Evolutionary conservation across 2,888 invertebrate genomes (phyloP).

Genomic region (Amorpha juglandis): DNA sequence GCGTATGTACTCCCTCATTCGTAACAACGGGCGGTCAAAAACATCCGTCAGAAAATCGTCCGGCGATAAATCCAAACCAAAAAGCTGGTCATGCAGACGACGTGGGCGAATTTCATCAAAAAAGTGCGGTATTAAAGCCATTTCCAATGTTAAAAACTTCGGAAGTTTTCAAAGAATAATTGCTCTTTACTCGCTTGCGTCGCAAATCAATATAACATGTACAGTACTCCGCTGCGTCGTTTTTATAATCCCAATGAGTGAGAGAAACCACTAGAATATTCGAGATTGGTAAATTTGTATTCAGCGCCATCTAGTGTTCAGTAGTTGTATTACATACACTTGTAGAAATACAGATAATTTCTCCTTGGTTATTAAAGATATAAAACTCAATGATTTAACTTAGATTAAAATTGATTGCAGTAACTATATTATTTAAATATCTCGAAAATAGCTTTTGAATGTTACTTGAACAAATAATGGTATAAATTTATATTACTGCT

Average conservation of each 20-base stretch:
- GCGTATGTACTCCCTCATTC: conserved; percentile 61
- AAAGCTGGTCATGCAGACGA: conserved; percentile 66
- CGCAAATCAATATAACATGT: conserved; percentile 44
- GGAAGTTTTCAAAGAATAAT: conserved; percentile 9
- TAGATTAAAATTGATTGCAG: too few relatives aligned
- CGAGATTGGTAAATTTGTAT: conserved; percentile 25
- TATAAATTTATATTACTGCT: neutral
- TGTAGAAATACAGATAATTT: neutral
- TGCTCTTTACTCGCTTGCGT: conserved; percentile 35
- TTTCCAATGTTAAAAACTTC: conserved; percentile 37
- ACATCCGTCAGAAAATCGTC: conserved; percentile 70
- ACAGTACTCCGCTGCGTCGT: conserved; percentile 38
- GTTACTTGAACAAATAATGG: too few relatives aligned
- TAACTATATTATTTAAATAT: neutral
- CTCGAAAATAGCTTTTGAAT: neutral
- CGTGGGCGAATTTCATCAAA: conserved; percentile 65
- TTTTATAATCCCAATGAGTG: conserved; percentile 52
- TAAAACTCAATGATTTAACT: neutral
- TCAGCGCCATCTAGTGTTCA: conserved; percentile 36
- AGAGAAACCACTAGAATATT: conserved; percentile 36
- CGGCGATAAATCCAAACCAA: conserved; percentile 65
- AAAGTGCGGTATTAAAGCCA: conserved; percentile 73
- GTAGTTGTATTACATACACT: conserved; percentile 26
- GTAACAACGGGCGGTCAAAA: conserved; percentile 59
- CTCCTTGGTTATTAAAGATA: too few relatives aligned